Base-by-base conservation (phyloP, 1,140 invertebrate species). In the Polyergus mexicanus region DNA sequence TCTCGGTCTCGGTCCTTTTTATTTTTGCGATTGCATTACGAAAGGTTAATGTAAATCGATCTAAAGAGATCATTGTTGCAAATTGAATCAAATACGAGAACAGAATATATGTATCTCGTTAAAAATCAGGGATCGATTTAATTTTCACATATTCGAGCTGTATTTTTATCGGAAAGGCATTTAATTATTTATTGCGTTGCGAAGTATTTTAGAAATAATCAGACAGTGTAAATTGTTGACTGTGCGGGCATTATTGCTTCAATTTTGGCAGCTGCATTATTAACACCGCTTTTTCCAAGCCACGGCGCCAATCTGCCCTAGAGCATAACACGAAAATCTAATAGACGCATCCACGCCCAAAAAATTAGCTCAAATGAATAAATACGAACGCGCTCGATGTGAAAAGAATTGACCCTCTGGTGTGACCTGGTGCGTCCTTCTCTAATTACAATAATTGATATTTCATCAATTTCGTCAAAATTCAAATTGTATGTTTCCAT, bases 311-410 rank as follows among this genome's bases (percentile, higher is more conserved):
- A 94, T 93, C 91, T 91, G 89, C 90, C 92, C 91, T 84, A 65
- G 81, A 91, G 93, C 92, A 68, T 72, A 72, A 35, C 81, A 51
- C 80, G 58, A 81, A 84, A 62, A 84, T 89, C 91, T 90, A 92
- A 92, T 93, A 88, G 85, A 84, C 66, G 80, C 66, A 71, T 92
- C 77, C 85, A 92, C 89, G 91, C 90, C 89, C 90, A 85, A 91
- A 89, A 90, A 92, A 94, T 93, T 92, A 93, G 77, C 90, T 72
- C 88, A 72, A 91, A 92, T 75, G 90, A 92, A 92, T 92, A 91
- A 91, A 90, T 89, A 76, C 65, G 85, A 69, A 32, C 16, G 10
- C 13, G 41, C 22, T n/a, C 16, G 10, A 19, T 35, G 8, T 86
- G 22, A 63, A 83, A 91, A 91, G 54, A 86, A 91, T 92, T 89